Percentiles rank a stretch among this genome's conserved stretches.
Evolutionary conservation across 2,888 invertebrate species (phyloP).

Genomic region (Aleiodes leptofemur): DNA sequence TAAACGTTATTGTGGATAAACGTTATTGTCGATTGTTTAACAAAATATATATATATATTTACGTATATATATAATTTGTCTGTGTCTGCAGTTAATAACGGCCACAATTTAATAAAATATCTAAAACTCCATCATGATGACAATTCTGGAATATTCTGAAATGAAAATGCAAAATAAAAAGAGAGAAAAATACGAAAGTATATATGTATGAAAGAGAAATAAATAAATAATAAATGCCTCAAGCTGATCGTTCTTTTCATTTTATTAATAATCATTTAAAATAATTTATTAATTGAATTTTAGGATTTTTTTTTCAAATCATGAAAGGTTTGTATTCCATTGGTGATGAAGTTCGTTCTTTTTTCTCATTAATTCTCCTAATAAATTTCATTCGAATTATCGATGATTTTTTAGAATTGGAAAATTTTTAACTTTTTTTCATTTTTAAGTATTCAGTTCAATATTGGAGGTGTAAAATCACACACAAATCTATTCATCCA

Average conservation of each 20-base stretch:
- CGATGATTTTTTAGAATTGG: too few relatives aligned
- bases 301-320: too few relatives aligned
- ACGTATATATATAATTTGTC: slow-evolving; percentile 14
- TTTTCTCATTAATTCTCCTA: too few relatives aligned
- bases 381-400: too few relatives aligned
- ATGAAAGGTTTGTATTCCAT: too few relatives aligned
- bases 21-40: slow-evolving; percentile 59
- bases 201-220: slow-evolving; percentile 27
- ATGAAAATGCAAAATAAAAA: not conserved
- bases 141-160: slow-evolving; percentile 12
- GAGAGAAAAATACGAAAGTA: not conserved
- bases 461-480: too few relatives aligned
- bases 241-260: slow-evolving; percentile 5
- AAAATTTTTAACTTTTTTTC: too few relatives aligned
- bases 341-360: too few relatives aligned
- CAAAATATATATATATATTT: too few relatives aligned
- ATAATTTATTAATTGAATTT: too few relatives aligned
- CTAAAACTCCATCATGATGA: not conserved
- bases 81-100: slow-evolving; percentile 21
- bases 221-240: slow-evolving; percentile 34
- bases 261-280: not conserved
- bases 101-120: slow-evolving; percentile 17
- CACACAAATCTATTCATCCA: too few relatives aligned
- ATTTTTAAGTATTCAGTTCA: too few relatives aligned
- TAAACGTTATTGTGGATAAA: slow-evolving; percentile 61